phyloP scores from a whole-genome alignment of 2,888 invertebrate genomes.

The Phyto melanocephala region DNA sequence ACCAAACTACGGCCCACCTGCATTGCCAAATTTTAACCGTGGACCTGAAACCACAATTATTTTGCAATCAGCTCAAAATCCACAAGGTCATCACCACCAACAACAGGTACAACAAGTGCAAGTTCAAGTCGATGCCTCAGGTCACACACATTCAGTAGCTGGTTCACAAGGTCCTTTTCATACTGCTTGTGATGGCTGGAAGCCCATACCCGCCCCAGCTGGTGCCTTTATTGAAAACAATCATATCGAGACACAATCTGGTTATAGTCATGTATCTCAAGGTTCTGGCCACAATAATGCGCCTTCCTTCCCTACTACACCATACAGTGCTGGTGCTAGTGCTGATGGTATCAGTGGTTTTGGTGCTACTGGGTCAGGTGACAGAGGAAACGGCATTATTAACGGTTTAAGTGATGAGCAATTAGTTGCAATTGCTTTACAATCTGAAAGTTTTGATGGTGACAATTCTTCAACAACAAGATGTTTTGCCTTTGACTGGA shows the following conservation, averaged over 20 bases:
- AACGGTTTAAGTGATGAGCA: constrained; percentile 76
- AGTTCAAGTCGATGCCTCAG: constrained; percentile 75
- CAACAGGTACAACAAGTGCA: constrained; percentile 81
- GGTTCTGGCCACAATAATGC: constrained; percentile 43
- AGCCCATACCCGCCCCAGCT: constrained; percentile 87
- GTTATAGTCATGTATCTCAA: constrained; percentile 73
- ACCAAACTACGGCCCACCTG: constrained; percentile 77
- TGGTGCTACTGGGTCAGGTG: neutral
- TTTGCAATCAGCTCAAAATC: constrained; percentile 38
- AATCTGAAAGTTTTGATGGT: constrained; percentile 68
- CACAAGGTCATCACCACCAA: constrained; percentile 27
- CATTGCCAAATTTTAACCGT: constrained; percentile 70
- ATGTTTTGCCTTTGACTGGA: constrained; percentile 67
- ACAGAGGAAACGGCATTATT: constrained; percentile 65
- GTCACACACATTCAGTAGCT: constrained; percentile 73
- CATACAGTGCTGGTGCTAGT: constrained; percentile 63
- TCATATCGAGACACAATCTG: constrained; percentile 74
- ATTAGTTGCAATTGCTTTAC: constrained; percentile 76
- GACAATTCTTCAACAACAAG: constrained; percentile 39
- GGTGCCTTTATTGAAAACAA: constrained; percentile 74
- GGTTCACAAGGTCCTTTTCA: constrained; percentile 76
- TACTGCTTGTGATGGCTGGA: constrained; percentile 88
- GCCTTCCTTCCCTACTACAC: constrained; percentile 58
- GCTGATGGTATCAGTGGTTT: neutral
- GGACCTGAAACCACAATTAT: constrained; percentile 72